Conservation (phyloP, 2,797 vertebrate genomes). For the Coregonus ussuriensis region DNA sequence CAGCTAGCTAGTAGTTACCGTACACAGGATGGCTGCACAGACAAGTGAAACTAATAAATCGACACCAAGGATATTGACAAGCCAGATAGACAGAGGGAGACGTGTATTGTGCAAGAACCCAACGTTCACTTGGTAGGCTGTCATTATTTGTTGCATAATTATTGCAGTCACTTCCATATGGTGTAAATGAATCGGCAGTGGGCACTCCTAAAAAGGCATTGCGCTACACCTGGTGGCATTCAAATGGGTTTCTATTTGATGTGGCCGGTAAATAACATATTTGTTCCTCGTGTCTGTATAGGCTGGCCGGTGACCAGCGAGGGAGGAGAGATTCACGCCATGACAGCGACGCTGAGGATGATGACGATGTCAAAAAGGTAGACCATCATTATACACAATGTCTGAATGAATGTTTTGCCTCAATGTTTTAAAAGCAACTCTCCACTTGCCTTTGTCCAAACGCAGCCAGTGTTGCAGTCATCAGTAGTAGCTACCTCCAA, state of each 20-base stretch:
- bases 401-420: background rate
- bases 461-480: constrained; percentile 97
- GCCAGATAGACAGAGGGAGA: background rate
- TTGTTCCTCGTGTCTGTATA: constrained; percentile 48
- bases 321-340: constrained; percentile 95
- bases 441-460: background rate
- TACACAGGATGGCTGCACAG: background rate
- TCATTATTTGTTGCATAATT: too few species aligned
- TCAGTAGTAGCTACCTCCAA: constrained; percentile 99
- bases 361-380: constrained; percentile 90
- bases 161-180: background rate
- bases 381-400: background rate
- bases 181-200: background rate
- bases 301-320: constrained; percentile 96
- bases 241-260: background rate
- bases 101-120: too few species aligned
- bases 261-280: too few species aligned
- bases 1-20: background rate
- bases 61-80: background rate
- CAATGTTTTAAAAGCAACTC: background rate
- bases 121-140: too few species aligned
- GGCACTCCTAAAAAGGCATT: background rate
- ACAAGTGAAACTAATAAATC: background rate
- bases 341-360: constrained; percentile 98
- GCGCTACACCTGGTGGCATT: background rate